Percentiles rank a stretch among this genome's conserved stretches.
Conservation (phyloP, 2,888 invertebrate genomes). For the Sminthurides aquaticus region DNA sequence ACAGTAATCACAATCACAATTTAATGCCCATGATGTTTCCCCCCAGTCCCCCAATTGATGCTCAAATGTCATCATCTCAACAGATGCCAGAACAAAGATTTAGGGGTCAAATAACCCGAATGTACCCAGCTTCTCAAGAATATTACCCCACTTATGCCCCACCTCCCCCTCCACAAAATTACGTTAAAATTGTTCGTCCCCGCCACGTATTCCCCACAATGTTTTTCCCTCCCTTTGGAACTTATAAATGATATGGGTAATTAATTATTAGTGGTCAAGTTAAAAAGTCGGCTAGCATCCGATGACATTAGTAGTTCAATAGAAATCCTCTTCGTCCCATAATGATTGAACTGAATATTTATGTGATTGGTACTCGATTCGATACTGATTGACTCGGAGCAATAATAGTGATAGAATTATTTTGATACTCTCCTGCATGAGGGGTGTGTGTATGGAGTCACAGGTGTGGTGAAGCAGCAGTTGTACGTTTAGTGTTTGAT, state of each 20-base stretch:
- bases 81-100: conserved; percentile 6
- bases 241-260: background rate
- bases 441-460: conserved; percentile 1
- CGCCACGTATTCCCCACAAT: conserved; percentile 25
- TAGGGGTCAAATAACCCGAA: conserved; percentile 18
- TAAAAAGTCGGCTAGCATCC: background rate
- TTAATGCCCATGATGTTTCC: conserved; percentile 22
- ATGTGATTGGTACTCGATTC: background rate
- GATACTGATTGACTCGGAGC: background rate
- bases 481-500: background rate
- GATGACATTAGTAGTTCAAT: no score
- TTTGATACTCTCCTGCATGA: background rate
- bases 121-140: conserved; percentile 28
- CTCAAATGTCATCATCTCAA: conserved; percentile 8
- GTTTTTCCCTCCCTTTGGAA: conserved; percentile 18
- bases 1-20: conserved; percentile 12
- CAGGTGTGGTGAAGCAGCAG: background rate
- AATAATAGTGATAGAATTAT: background rate
- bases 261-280: background rate
- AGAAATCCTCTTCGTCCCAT: no score
- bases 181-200: conserved; percentile 23
- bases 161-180: conserved; percentile 23
- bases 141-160: conserved; percentile 23
- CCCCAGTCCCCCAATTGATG: background rate
- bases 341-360: background rate